These are phyloP conservation scores for Syritta pipiens DNA, from an alignment of 2,888 invertebrate genomes.

Conservation along the genomic window DNA sequence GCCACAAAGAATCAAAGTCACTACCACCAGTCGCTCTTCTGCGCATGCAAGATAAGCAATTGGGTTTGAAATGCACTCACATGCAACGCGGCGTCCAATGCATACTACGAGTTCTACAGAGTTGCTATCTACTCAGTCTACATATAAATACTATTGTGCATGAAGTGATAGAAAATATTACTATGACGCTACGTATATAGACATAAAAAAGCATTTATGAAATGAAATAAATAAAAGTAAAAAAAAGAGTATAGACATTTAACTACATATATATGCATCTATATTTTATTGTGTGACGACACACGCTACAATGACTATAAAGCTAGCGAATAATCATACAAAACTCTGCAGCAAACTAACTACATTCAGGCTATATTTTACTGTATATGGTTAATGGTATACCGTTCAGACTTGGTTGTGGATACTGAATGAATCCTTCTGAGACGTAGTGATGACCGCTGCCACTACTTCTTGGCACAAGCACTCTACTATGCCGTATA, in stretches of 20 bases:
- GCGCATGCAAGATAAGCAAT: conserved; percentile 22
- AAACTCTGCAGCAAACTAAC: conserved; percentile 26
- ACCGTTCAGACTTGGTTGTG: conserved; percentile 80
- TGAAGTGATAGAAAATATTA: too few species aligned
- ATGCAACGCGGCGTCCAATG: conserved; percentile 7
- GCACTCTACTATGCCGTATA: conserved; percentile 72
- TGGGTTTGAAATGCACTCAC: conserved; percentile 9
- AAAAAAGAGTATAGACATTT: neutral
- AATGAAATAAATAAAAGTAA: neutral
- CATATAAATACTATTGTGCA: too few species aligned
- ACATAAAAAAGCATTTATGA: conserved; percentile 5
- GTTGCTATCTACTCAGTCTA: too few species aligned
- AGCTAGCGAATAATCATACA: neutral
- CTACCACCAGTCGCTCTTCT: conserved; percentile 1
- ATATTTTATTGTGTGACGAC: neutral
- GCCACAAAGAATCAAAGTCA: conserved; percentile 16
- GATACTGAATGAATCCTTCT: conserved; percentile 80
- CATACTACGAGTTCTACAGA: neutral
- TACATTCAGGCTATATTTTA: conserved; percentile 74
- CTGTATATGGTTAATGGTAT: conserved; percentile 78
- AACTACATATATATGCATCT: neutral
- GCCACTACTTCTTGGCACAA: conserved; percentile 71
- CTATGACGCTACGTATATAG: neutral
- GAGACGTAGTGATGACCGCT: conserved; percentile 78
- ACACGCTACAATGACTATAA: neutral